Percentiles rank a stretch among this genome's conserved stretches.
Conservation (phyloP, 2,888 invertebrate species). For the Stenodema calcarata region DNA sequence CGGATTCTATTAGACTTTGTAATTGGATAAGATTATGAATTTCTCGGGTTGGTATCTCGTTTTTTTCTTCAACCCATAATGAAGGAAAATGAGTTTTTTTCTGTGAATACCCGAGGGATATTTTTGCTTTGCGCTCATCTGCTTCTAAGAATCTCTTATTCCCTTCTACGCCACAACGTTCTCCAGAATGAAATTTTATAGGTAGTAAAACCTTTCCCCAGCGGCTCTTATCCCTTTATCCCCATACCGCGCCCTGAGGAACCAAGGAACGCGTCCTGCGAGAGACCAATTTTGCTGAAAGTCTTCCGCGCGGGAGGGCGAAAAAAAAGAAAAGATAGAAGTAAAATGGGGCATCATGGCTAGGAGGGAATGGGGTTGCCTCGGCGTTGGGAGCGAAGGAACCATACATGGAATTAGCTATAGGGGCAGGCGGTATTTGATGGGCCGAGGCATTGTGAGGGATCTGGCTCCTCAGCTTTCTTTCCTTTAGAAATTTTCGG, state of each 20-base stretch:
- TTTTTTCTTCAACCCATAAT: too few relatives aligned
- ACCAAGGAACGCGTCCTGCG: background rate
- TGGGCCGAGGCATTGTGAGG: slow-evolving; percentile 24
- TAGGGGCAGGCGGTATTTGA: slow-evolving; percentile 25
- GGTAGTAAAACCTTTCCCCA: slow-evolving; percentile 6
- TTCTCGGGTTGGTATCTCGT: too few relatives aligned
- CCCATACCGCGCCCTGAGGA: background rate
- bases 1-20: too few relatives aligned
- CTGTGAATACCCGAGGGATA: too few relatives aligned
- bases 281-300: slow-evolving; percentile 34
- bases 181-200: slow-evolving; percentile 22
- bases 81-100: too few relatives aligned
- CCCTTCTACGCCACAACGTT: background rate
- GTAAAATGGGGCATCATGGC: slow-evolving; percentile 25
- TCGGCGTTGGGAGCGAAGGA: background rate
- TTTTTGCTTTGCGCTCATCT: background rate
- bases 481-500: slow-evolving; percentile 16
- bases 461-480: background rate
- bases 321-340: background rate
- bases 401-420: slow-evolving; percentile 25
- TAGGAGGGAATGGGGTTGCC: background rate
- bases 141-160: background rate
- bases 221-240: background rate
- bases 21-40: too few relatives aligned
- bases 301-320: background rate